Evolutionary conservation across 2,113 vertebrate species (phyloP).

Genomic region (Phocoena phocoena): DNA sequence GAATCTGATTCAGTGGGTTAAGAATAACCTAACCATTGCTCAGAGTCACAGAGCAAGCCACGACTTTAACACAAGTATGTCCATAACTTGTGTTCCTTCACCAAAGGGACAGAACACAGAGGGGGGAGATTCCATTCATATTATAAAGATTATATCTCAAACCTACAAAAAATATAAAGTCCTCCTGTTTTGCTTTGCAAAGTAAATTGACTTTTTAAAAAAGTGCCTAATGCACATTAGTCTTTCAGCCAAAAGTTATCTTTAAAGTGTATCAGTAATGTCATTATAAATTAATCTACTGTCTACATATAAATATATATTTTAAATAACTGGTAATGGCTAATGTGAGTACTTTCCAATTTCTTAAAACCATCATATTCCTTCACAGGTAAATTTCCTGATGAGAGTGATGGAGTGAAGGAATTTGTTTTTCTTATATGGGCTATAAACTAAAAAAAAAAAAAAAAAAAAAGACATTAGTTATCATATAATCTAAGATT

Average conservation of each 20-base stretch:
- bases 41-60: not conserved
- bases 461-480: constrained; percentile 1
- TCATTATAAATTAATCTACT: not conserved
- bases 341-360: not conserved
- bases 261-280: constrained; percentile 14
- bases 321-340: not conserved
- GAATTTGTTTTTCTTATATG: not conserved
- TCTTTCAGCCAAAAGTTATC: not conserved
- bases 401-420: not conserved
- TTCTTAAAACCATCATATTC: not conserved
- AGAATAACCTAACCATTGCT: not conserved
- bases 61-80: not conserved
- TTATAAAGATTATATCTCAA: not conserved
- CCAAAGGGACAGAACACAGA: not conserved
- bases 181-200: not conserved
- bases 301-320: not conserved
- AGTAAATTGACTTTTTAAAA: not conserved
- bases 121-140: not conserved
- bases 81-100: not conserved
- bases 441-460: not conserved
- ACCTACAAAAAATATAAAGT: constrained; percentile 8
- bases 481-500: constrained; percentile 14
- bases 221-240: not conserved
- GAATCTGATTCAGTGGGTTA: constrained; percentile 17
- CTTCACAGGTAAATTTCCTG: constrained; percentile 25